A percentile compares a stretch with the other conserved stretches of the same genome.
Evolutionary conservation across 1,140 invertebrate genomes (phyloP).

Genomic region (Diplogasteroides magnus): DNA sequence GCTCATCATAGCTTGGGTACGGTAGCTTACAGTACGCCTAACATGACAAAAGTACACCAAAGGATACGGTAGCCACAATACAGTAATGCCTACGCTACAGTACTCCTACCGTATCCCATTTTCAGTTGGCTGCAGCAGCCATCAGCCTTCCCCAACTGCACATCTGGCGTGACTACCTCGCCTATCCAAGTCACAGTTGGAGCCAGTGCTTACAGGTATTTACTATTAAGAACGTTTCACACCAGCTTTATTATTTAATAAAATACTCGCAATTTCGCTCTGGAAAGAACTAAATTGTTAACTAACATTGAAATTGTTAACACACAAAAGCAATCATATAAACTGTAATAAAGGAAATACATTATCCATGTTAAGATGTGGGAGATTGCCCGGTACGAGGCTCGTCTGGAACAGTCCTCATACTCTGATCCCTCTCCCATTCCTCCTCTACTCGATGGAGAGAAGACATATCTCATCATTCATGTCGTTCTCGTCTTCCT

Average conservation of each 20-base stretch:
- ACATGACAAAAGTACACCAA: too few relatives aligned
- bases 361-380: constrained; percentile 39
- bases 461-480: constrained; percentile 44
- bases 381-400: constrained; percentile 45
- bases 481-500: constrained; percentile 51
- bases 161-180: constrained; percentile 44
- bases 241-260: too few relatives aligned
- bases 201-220: constrained; percentile 50
- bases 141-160: constrained; percentile 48
- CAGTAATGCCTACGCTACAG: background rate
- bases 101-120: constrained; percentile 5
- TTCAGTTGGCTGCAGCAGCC: constrained; percentile 45
- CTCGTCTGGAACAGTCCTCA: constrained; percentile 29
- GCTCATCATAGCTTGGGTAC: constrained; percentile 25
- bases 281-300: too few relatives aligned
- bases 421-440: constrained; percentile 7
- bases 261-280: background rate
- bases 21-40: background rate
- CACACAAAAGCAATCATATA: too few relatives aligned
- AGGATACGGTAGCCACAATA: too few relatives aligned
- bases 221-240: background rate
- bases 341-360: too few relatives aligned
- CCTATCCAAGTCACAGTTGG: constrained; percentile 46
- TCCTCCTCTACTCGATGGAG: constrained; percentile 36
- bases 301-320: too few relatives aligned